Conservation (phyloP, 2,113 vertebrate genomes). For the Pluvialis apricaria region DNA sequence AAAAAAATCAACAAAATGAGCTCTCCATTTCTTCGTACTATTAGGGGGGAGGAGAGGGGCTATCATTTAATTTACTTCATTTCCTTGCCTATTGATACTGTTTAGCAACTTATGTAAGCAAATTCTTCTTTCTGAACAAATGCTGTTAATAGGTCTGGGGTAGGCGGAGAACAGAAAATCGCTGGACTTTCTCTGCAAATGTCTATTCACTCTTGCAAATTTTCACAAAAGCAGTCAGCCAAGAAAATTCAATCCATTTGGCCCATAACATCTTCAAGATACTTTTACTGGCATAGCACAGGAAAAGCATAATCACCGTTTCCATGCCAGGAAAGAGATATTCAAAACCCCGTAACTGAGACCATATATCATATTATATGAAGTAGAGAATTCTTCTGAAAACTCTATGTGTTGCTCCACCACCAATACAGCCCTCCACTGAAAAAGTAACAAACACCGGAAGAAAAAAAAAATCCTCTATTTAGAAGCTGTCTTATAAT, state of each 20-base stretch:
- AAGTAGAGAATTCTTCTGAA: not conserved
- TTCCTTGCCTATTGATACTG: not conserved
- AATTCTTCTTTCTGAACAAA: not conserved
- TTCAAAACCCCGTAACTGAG: not conserved
- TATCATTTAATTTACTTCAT: not conserved
- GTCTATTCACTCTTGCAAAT: not conserved
- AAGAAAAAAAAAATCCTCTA: not conserved
- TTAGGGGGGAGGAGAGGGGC: not conserved
- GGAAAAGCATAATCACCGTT: not conserved
- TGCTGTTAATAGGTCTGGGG: not conserved
- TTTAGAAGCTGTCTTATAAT: not conserved
- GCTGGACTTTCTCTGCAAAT: not conserved
- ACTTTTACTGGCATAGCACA: not conserved
- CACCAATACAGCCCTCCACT: not conserved
- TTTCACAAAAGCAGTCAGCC: not conserved
- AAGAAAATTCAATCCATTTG: not conserved
- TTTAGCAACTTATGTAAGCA: not conserved
- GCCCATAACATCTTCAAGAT: not conserved
- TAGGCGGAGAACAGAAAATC: not conserved
- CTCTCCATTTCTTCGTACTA: not conserved
- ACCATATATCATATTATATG: not conserved
- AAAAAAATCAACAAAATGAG: not conserved
- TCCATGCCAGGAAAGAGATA: not conserved
- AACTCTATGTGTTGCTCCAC: not conserved
- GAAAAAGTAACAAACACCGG: not conserved